phyloP scores from a whole-genome alignment of 2,113 vertebrate genomes.

The Garra rufa region DNA sequence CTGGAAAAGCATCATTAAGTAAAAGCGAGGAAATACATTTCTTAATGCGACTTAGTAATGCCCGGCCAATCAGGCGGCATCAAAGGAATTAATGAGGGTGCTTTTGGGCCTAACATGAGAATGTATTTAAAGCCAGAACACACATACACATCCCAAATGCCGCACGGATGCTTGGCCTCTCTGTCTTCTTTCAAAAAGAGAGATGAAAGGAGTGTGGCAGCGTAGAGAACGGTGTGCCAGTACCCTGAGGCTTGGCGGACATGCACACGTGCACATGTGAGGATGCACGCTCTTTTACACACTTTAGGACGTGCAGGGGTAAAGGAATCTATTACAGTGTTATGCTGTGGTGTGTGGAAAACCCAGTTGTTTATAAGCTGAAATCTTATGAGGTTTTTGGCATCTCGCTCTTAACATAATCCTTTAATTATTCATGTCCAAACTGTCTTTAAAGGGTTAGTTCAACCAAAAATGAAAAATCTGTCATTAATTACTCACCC shows the following conservation, averaged over 20 bases:
- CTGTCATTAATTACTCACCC: no score
- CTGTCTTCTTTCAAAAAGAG: constrained; percentile 27
- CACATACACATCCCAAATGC: constrained; percentile 65
- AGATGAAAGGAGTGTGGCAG: constrained; percentile 38
- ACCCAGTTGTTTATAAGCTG: constrained; percentile 69
- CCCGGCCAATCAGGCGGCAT: constrained; percentile 76
- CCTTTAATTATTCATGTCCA: constrained; percentile 72
- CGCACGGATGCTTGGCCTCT: constrained; percentile 55
- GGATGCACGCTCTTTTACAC: not conserved
- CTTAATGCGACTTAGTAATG: constrained; percentile 79
- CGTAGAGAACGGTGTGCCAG: constrained; percentile 43
- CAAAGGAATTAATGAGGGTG: constrained; percentile 75
- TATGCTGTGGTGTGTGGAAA: constrained; percentile 21
- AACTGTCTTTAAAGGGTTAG: constrained; percentile 59
- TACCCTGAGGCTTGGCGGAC: constrained; percentile 18
- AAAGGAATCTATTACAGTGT: constrained; percentile 56
- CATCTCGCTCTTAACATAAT: constrained; percentile 62
- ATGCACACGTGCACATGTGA: not conserved
- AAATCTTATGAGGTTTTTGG: constrained; percentile 60
- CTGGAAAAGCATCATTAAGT: constrained; percentile 74
- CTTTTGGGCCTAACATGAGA: constrained; percentile 67
- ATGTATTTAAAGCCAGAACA: constrained; percentile 64
- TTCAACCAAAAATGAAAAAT: no score
- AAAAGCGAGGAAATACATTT: constrained; percentile 74
- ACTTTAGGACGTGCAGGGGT: not conserved